Evolutionary conservation across 2,888 invertebrate genomes (phyloP), one percentile per base, ranked within the genome.

Genomic region (Amphipyra tragopoginis): DNA sequence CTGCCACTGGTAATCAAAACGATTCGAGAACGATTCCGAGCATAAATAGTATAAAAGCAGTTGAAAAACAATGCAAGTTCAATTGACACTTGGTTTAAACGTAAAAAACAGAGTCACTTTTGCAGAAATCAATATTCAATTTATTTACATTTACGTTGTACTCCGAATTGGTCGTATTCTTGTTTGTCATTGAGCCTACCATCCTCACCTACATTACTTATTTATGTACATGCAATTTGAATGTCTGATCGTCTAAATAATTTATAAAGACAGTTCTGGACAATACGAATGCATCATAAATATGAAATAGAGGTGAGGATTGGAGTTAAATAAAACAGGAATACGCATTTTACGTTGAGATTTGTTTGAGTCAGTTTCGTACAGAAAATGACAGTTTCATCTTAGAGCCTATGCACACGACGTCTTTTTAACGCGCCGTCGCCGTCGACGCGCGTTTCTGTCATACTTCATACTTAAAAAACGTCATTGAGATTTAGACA

Each of bases 151-250:
- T 29, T 29, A 29, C 5, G 0, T 53, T 8, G 29, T 21, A 14
- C 34, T 43, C 14, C 8, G 39, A 51, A 65, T 64, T 64, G 44
- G n/a, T 40, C 34, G 15, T 62, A 45, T 55, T 59, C 26, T 40
- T 45, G 47, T 61, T 63, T 59, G 63, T 65, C 60, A 74, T 64
- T 36, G 45, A 50, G 57, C 29, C 55, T 56, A 39, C 48, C 34
- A 29, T 52, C 38, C 47, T 70, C 43, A 55, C 55, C 60, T 54
- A 53, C 39, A 57, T 66, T 56, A 55, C 34, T 66, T 74, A 74
- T 57, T 66, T 71, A 77, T 65, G 75, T 56, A 65, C 71, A 65
- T 76, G 57, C 40, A 42, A 76, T 71, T 74, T 71, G 48, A 74
- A 76, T 67, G 77, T 77, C 66, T 73, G 71, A 74, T 71, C 42